Conservation (phyloP, 2,888 invertebrate species). For the Leistus spinibarbis region DNA sequence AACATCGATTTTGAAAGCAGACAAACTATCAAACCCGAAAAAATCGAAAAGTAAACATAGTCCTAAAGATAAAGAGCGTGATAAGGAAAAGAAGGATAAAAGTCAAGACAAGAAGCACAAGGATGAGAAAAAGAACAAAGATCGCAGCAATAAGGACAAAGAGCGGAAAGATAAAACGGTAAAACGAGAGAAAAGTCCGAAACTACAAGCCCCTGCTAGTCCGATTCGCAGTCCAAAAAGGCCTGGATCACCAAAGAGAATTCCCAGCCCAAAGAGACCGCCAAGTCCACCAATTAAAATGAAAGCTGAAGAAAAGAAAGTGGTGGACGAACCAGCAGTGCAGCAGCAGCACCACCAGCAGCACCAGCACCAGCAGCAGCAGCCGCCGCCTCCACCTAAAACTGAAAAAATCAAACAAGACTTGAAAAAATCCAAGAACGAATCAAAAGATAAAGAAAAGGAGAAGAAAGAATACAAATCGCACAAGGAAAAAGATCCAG, state of each 20-base stretch:
- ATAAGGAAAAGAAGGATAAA: constrained; percentile 56
- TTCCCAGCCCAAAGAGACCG: constrained; percentile 52
- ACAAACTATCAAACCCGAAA: constrained; percentile 62
- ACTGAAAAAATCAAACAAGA: constrained; percentile 35
- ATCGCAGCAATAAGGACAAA: constrained; percentile 60
- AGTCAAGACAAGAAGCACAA: constrained; percentile 58
- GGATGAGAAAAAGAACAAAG: constrained; percentile 57
- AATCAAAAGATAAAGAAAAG: constrained; percentile 44
- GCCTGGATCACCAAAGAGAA: constrained; percentile 49
- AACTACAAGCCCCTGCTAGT: constrained; percentile 49
- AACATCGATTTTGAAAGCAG: constrained; percentile 59
- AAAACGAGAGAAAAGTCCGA: constrained; percentile 58
- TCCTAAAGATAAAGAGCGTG: constrained; percentile 60
- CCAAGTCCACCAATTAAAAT: constrained; percentile 42
- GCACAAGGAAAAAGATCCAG: constrained; percentile 49
- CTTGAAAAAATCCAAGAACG: constrained; percentile 30
- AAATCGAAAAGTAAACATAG: constrained; percentile 60
- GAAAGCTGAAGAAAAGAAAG: constrained; percentile 35
- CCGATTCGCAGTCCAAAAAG: constrained; percentile 48
- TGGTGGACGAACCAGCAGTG: constrained; percentile 17
- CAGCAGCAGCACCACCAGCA: no score
- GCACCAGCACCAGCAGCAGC: no score
- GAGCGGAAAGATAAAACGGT: constrained; percentile 60
- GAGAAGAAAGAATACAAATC: constrained; percentile 51
- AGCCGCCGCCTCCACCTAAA: background rate